A percentile compares a stretch with the other conserved stretches of the same genome.
Conservation (phyloP, 2,888 invertebrate species). For the Acheta domesticus region DNA sequence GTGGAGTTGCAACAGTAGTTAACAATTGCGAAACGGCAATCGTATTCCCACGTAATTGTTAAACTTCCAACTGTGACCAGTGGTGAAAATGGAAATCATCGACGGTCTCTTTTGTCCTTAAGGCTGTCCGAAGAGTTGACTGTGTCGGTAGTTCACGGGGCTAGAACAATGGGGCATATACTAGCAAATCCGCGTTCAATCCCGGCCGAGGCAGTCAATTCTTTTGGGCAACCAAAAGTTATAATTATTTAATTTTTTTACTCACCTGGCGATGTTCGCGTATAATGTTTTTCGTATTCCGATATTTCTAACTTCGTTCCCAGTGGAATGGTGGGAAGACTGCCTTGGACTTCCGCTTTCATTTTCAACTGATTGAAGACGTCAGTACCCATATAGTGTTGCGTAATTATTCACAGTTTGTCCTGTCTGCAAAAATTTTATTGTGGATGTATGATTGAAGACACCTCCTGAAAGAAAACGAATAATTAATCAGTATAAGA, state of each 20-base stretch:
- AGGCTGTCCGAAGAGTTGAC: no score
- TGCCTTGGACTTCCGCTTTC: conserved; percentile 75
- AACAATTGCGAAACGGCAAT: no score
- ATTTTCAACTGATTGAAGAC: conserved; percentile 85
- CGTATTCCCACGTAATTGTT: no score
- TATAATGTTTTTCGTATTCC: conserved; percentile 84
- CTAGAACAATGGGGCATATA: no score
- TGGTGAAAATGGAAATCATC: background rate
- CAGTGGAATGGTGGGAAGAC: conserved; percentile 65
- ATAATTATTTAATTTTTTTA: conserved; percentile 24
- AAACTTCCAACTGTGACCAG: no score
- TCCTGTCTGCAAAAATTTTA: conserved; percentile 71
- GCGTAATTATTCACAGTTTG: conserved; percentile 72
- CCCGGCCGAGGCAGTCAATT: no score
- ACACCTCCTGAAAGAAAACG: conserved; percentile 60
- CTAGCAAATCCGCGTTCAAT: no score
- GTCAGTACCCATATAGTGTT: conserved; percentile 80
- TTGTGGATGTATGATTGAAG: conserved; percentile 79
- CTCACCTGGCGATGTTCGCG: conserved; percentile 62
- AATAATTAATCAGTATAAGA: background rate
- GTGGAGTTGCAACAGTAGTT: no score
- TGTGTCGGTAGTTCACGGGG: no score
- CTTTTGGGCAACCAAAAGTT: background rate
- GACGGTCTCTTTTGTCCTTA: no score
- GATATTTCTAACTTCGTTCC: conserved; percentile 66